phyloP scores from a whole-genome alignment of 2,113 vertebrate genomes.

The Bubalus kerabau region DNA sequence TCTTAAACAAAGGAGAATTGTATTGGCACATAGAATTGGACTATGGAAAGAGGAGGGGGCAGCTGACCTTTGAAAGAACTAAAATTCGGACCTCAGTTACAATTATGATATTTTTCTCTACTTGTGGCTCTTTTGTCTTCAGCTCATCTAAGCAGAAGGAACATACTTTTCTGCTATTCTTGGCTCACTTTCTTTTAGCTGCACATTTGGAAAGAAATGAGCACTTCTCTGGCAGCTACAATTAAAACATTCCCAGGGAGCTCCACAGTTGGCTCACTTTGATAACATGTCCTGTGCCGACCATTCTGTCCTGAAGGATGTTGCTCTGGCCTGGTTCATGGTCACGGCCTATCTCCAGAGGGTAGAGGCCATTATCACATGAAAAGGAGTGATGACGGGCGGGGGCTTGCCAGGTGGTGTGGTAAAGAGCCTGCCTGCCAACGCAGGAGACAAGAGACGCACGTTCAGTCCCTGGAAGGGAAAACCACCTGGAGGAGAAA shows the following conservation, averaged over 20 bases:
- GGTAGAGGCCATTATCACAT: not conserved
- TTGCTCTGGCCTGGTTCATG: not conserved
- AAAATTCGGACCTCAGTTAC: not conserved
- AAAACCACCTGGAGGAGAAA: not conserved
- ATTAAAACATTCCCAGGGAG: not conserved
- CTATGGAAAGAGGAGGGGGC: not conserved
- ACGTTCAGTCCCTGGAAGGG: not conserved
- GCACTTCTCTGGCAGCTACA: not conserved
- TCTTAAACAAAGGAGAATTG: not conserved
- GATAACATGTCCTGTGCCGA: not conserved
- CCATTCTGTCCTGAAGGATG: not conserved
- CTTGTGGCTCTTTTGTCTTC: not conserved
- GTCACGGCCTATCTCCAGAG: not conserved
- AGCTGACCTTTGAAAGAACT: not conserved
- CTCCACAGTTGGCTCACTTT: not conserved
- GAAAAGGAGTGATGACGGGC: not conserved
- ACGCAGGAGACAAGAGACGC: fast-evolving
- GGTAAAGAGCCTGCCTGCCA: not conserved
- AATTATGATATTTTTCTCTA: not conserved
- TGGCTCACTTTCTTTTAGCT: not conserved
- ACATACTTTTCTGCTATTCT: not conserved
- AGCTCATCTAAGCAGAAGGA: not conserved
- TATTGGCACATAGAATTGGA: not conserved
- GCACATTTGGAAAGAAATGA: not conserved
- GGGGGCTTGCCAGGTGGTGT: not conserved